Conservation (phyloP, 2,797 vertebrate genomes). For the Melanogrammus aeglefinus region DNA sequence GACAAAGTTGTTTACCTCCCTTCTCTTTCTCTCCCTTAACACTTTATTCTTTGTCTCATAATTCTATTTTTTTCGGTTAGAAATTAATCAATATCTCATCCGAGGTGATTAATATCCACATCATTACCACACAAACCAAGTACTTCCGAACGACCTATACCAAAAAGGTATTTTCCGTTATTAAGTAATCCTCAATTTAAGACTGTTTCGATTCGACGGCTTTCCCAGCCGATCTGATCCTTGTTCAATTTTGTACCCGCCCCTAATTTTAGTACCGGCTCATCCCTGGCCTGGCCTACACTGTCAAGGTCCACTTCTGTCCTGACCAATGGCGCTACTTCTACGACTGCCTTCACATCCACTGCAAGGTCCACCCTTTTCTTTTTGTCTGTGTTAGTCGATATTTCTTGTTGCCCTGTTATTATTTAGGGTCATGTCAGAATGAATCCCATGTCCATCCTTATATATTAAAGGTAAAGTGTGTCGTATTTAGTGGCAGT, state of each 20-base stretch:
- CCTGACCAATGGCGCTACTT: slow-evolving; percentile 93
- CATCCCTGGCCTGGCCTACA: slow-evolving; percentile 84
- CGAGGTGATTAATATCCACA: slow-evolving; percentile 77
- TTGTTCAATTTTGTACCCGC: neutral
- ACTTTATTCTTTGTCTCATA: neutral
- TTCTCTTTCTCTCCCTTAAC: neutral
- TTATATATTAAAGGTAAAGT: neutral
- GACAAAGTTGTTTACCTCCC: neutral
- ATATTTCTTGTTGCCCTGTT: neutral
- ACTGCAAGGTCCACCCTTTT: slow-evolving; percentile 79
- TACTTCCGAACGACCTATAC: slow-evolving; percentile 85
- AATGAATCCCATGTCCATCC: neutral
- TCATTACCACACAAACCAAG: slow-evolving; percentile 86
- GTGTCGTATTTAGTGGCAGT: too few relatives aligned
- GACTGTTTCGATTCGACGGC: neutral
- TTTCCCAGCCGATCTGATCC: neutral
- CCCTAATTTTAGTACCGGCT: slow-evolving; percentile 73
- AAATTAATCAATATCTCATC: slow-evolving; percentile 86
- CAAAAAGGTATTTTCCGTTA: slow-evolving; percentile 75
- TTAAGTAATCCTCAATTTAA: neutral
- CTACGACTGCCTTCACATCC: slow-evolving; percentile 86
- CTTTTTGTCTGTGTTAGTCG: neutral
- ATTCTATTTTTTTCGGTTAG: slow-evolving; percentile 63
- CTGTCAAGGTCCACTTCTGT: slow-evolving; percentile 76
- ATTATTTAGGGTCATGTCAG: neutral